Percentiles rank a stretch among this genome's conserved stretches.
Evolutionary conservation across 2,888 invertebrate genomes (phyloP).

Genomic region (Papilio elwesi): DNA sequence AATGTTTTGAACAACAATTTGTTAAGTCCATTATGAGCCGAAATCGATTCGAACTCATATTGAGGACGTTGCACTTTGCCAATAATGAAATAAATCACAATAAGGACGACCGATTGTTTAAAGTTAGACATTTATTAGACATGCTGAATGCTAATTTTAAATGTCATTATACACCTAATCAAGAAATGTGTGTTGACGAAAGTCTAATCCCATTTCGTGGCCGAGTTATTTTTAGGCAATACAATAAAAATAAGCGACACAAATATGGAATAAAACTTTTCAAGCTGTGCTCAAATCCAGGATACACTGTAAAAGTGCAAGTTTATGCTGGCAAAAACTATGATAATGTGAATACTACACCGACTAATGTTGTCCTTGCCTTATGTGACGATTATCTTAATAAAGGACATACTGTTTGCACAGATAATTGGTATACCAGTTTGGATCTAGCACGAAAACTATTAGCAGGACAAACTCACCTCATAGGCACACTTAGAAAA

Average conservation of each 20-base stretch:
- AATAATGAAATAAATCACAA: too few species aligned
- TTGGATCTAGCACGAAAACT: slow-evolving; percentile 48
- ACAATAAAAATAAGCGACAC: slow-evolving; percentile 44
- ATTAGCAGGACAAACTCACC: slow-evolving; percentile 42
- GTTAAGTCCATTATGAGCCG: too few species aligned
- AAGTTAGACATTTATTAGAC: too few species aligned
- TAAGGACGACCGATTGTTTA: too few species aligned
- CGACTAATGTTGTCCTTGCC: slow-evolving; percentile 50
- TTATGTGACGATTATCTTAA: slow-evolving; percentile 48
- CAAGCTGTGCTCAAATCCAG: slow-evolving; percentile 53
- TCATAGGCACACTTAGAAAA: slow-evolving; percentile 47
- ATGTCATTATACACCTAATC: too few species aligned
- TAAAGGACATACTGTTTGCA: slow-evolving; percentile 48
- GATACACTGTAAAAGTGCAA: slow-evolving; percentile 52
- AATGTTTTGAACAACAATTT: too few species aligned
- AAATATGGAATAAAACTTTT: slow-evolving; percentile 53
- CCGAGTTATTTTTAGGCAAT: slow-evolving; percentile 45
- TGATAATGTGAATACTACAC: slow-evolving; percentile 48
- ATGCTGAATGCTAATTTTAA: too few species aligned
- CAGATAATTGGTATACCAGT: slow-evolving; percentile 50
- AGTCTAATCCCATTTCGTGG: slow-evolving; percentile 45
- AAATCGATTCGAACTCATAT: too few species aligned
- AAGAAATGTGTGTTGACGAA: slow-evolving; percentile 45
- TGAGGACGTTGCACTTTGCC: too few species aligned
- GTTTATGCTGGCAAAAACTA: slow-evolving; percentile 52